phyloP scores from a whole-genome alignment of 2,113 vertebrate species.

The Tautogolabrus adspersus region DNA sequence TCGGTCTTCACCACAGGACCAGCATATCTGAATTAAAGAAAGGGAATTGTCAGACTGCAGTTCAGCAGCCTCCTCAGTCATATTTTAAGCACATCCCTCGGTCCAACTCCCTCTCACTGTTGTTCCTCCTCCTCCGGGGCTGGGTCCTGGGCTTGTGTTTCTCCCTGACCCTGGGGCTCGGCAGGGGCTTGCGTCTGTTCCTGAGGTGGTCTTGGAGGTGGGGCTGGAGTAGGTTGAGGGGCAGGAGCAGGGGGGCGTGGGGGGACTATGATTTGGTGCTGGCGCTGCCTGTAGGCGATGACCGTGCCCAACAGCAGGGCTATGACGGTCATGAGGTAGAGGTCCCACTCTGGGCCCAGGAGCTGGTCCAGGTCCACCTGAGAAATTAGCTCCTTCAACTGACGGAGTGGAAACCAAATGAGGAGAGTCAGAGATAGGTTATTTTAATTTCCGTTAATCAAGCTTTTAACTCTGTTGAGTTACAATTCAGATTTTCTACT shows the following conservation, averaged over 20 bases:
- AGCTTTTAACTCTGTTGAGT: slow-evolving; percentile 19
- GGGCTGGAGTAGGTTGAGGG: slow-evolving; percentile 72
- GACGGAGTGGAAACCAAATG: slow-evolving; percentile 8
- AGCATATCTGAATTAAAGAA: slow-evolving; percentile 45
- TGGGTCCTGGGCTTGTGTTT: slow-evolving; percentile 38
- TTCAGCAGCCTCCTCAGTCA: slow-evolving; percentile 36
- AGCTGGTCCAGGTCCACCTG: slow-evolving; percentile 97
- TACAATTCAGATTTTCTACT: neutral
- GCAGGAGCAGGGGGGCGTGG: slow-evolving; percentile 69
- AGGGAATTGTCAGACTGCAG: slow-evolving; percentile 37
- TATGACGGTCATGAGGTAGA: slow-evolving; percentile 99
- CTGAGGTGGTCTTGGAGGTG: slow-evolving; percentile 74
- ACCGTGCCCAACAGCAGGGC: slow-evolving; percentile 95
- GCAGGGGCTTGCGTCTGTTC: slow-evolving; percentile 53
- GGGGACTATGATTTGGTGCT: slow-evolving; percentile 89
- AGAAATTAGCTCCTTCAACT: slow-evolving; percentile 90
- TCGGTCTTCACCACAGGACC: slow-evolving; percentile 28
- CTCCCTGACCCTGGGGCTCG: slow-evolving; percentile 53
- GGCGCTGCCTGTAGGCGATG: slow-evolving; percentile 96
- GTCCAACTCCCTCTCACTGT: slow-evolving; percentile 54
- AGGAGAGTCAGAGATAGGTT: neutral
- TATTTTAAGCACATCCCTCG: slow-evolving; percentile 13
- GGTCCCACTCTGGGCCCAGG: slow-evolving; percentile 97
- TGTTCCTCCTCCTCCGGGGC: slow-evolving; percentile 69
- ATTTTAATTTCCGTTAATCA: slow-evolving; percentile 3